Evolutionary conservation across 2,113 vertebrate genomes (phyloP).

Genomic region (Ptychochromis oligacanthus): DNA sequence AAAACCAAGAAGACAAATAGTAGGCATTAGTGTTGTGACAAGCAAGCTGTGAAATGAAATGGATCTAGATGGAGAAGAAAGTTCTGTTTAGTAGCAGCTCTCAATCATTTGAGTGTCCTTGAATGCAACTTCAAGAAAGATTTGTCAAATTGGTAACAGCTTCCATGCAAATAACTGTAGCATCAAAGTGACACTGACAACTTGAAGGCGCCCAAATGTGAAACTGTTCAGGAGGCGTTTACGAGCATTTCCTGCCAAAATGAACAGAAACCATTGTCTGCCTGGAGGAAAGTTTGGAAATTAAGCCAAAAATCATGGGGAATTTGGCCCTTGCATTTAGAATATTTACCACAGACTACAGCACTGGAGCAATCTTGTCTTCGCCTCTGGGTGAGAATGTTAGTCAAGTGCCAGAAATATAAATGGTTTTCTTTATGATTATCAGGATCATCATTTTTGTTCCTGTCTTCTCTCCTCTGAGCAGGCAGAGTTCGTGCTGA

Average conservation of each 20-base stretch:
- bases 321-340: neutral
- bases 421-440: neutral
- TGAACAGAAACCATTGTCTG: neutral
- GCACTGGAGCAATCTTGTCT: neutral
- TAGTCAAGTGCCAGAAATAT: neutral
- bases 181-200: neutral
- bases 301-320: neutral
- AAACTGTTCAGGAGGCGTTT: neutral
- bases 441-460: neutral
- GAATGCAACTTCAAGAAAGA: slow-evolving; percentile 1
- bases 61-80: neutral
- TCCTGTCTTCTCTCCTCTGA: neutral
- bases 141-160: neutral
- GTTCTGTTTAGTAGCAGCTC: neutral
- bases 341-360: neutral
- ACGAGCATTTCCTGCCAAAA: neutral
- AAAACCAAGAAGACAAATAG: slow-evolving; percentile 1
- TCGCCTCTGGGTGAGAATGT: neutral
- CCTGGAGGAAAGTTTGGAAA: neutral
- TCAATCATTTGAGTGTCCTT: neutral
- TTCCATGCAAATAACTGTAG: neutral
- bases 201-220: neutral
- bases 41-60: neutral
- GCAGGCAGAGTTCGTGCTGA: neutral
- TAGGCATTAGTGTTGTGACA: neutral